phyloP scores from a whole-genome alignment of 2,113 vertebrate species.

The Seriola quinqueradiata region DNA sequence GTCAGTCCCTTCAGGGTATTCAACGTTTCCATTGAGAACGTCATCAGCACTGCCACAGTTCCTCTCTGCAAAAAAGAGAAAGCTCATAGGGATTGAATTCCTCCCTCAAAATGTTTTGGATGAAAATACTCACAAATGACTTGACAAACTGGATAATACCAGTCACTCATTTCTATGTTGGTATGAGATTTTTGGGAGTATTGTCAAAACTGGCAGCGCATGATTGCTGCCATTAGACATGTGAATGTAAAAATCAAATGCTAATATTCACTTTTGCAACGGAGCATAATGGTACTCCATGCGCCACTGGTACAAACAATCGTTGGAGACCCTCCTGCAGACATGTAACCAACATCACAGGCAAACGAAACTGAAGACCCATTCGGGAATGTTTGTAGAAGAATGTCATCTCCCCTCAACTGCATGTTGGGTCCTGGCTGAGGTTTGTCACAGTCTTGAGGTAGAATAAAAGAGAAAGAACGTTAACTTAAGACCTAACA shows the following conservation, averaged over 20 bases:
- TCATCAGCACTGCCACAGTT: slow-evolving; percentile 28
- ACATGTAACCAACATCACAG: not conserved
- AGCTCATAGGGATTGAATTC: not conserved
- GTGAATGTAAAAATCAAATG: not conserved
- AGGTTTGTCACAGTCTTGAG: slow-evolving; percentile 33
- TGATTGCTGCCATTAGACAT: rapidly evolving
- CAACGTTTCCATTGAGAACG: rapidly evolving
- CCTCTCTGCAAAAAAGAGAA: slow-evolving; percentile 24
- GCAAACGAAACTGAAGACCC: not conserved
- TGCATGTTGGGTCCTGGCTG: not conserved
- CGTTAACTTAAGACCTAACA: not conserved
- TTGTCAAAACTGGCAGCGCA: not conserved
- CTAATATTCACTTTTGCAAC: slow-evolving; percentile 63
- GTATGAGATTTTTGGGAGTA: not conserved
- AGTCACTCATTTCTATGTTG: not conserved
- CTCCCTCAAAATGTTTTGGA: not conserved
- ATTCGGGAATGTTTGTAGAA: not conserved
- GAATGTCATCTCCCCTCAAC: not conserved
- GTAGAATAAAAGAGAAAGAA: slow-evolving; percentile 27
- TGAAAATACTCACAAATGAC: not conserved
- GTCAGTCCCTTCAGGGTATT: rapidly evolving
- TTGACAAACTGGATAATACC: not conserved
- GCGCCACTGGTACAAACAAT: slow-evolving; percentile 34
- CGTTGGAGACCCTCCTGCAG: rapidly evolving
- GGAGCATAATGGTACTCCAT: slow-evolving; percentile 42